phyloP scores from a whole-genome alignment of 2,888 invertebrate species.

The Parnassius glacialis region DNA sequence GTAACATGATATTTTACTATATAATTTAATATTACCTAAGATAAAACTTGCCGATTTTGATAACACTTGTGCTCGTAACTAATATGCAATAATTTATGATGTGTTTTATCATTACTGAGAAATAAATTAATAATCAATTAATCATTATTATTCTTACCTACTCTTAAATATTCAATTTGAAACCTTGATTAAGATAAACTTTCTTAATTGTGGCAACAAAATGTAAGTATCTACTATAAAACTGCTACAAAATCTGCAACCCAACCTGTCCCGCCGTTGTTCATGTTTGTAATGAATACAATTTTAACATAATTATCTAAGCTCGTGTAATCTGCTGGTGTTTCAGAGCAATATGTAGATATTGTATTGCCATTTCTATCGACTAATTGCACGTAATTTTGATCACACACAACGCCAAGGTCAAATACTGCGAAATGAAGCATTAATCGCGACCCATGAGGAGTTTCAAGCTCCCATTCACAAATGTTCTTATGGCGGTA shows the following conservation, averaged over 20 bases:
- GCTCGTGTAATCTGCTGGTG: conserved; percentile 80
- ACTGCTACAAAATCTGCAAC: conserved; percentile 59
- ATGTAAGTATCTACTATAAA: conserved; percentile 9
- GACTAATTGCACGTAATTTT: conserved; percentile 84
- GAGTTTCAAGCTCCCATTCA: conserved; percentile 69
- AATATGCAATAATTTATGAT: no score
- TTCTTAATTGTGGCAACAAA: no score
- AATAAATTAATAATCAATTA: no score
- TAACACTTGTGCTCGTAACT: no score
- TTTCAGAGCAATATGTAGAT: conserved; percentile 74
- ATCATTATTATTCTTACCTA: no score
- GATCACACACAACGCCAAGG: conserved; percentile 83
- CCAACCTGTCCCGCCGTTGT: conserved; percentile 89
- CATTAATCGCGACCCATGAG: conserved; percentile 47
- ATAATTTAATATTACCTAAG: no score
- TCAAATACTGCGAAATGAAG: conserved; percentile 76
- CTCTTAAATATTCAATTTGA: no score
- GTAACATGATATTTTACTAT: no score
- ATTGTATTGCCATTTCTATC: conserved; percentile 64
- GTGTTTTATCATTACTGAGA: no score
- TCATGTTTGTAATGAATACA: conserved; percentile 83
- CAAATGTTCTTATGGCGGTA: conserved; percentile 56
- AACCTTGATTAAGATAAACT: no score
- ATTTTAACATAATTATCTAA: conserved; percentile 79
- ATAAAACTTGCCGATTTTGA: no score